phyloP scores from a whole-genome alignment of 2,888 invertebrate genomes.

The Cyaniris semiargus region DNA sequence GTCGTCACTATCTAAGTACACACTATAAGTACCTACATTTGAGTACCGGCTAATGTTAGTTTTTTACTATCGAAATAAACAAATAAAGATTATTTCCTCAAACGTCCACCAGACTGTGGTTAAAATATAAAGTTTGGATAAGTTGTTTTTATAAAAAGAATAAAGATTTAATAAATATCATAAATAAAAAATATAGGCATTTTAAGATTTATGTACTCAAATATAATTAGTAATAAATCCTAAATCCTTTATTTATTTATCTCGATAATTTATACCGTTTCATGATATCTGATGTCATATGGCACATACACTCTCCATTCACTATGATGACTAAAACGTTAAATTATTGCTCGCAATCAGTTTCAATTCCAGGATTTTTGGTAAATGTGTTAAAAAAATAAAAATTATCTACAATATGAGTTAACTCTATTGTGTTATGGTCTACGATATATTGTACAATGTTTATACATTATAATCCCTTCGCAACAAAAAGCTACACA shows the following conservation, averaged over 20 bases:
- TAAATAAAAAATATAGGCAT: background rate
- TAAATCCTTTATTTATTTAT: background rate
- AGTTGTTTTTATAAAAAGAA: background rate
- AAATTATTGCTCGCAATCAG: slow-evolving; percentile 27
- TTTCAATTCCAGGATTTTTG: slow-evolving; percentile 30
- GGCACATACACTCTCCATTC: slow-evolving; percentile 29
- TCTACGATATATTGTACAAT: background rate
- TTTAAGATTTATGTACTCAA: no score
- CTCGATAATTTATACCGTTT: background rate
- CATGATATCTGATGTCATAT: slow-evolving; percentile 20
- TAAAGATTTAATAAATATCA: background rate
- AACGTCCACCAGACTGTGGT: background rate
- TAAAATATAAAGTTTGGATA: no score
- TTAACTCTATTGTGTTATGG: background rate
- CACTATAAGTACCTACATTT: slow-evolving; percentile 35
- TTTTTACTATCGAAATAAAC: background rate
- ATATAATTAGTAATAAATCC: background rate
- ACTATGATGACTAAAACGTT: slow-evolving; percentile 23
- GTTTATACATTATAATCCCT: background rate
- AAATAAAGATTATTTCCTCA: background rate
- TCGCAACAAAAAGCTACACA: background rate
- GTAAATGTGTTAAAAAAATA: slow-evolving; percentile 28
- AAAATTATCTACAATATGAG: slow-evolving; percentile 25
- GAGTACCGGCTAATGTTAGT: background rate
- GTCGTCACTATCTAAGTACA: slow-evolving; percentile 35